Conservation (phyloP, 2,113 vertebrate species). For the Canis aureus region DNA sequence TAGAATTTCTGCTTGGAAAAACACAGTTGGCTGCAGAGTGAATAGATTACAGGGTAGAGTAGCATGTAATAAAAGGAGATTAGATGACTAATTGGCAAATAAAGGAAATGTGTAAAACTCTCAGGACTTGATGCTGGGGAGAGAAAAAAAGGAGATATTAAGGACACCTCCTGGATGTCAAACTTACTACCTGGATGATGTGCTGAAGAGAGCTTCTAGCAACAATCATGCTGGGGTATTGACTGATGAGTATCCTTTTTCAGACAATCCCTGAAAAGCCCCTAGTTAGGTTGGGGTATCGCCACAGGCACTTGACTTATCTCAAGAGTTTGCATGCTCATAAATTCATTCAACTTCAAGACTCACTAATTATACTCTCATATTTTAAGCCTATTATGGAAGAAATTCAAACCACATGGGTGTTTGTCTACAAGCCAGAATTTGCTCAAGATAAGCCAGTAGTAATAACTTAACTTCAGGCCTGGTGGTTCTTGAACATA, state of each 20-base stretch:
- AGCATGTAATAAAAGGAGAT: background rate
- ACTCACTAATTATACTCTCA: conserved; percentile 59
- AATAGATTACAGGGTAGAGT: background rate
- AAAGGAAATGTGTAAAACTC: background rate
- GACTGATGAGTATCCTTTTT: background rate
- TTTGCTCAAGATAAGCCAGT: conserved; percentile 64
- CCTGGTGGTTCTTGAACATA: conserved; percentile 63
- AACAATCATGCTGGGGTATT: background rate
- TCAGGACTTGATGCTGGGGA: background rate
- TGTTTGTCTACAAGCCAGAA: conserved; percentile 68
- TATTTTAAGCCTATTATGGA: conserved; percentile 70
- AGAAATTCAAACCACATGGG: conserved; percentile 72
- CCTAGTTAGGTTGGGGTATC: background rate
- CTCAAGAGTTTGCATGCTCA: conserved; percentile 76
- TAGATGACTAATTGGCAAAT: background rate
- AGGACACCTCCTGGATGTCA: background rate
- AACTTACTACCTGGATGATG: background rate
- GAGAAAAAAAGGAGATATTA: background rate
- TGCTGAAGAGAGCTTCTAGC: background rate
- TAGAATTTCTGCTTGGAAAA: background rate
- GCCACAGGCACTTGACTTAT: conserved; percentile 70
- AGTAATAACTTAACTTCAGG: conserved; percentile 38
- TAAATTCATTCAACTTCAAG: conserved; percentile 77
- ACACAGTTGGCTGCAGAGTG: too few relatives aligned
- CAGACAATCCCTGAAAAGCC: conserved; percentile 35